Evolutionary conservation across 1,140 invertebrate species (phyloP).

Genomic region (Scaptodrosophila lebanonensis): DNA sequence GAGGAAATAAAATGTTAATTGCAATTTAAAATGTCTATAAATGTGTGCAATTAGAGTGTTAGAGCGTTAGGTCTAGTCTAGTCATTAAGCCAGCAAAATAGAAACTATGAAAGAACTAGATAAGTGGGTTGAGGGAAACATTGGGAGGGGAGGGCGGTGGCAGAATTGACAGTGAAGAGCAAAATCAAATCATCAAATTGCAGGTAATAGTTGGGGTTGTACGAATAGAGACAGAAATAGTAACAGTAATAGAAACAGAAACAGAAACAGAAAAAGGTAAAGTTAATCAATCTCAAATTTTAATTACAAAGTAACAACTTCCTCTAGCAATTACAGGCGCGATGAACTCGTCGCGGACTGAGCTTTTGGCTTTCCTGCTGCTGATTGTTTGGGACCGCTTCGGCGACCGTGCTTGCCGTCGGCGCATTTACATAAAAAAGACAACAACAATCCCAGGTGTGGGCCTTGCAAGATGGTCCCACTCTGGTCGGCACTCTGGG

Average conservation of each 20-base stretch:
- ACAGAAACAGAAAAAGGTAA: too few relatives aligned
- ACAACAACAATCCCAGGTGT: conserved; percentile 50
- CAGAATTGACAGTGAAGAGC: conserved; percentile 10
- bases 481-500: too few relatives aligned
- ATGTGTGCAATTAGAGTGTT: conserved; percentile 48
- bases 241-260: too few relatives aligned
- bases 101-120: conserved; percentile 21
- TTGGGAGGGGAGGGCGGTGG: conserved; percentile 5
- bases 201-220: conserved; percentile 64
- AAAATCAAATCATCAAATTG: conserved; percentile 69
- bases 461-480: conserved; percentile 40
- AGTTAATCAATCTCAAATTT: conserved; percentile 75
- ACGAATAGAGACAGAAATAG: too few relatives aligned
- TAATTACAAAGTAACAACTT: conserved; percentile 75
- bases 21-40: conserved; percentile 43
- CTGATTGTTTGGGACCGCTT: conserved; percentile 50
- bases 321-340: conserved; percentile 72
- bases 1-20: conserved; percentile 42
- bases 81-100: conserved; percentile 25
- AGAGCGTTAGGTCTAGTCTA: conserved; percentile 38
- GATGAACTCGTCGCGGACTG: conserved; percentile 48
- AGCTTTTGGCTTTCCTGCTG: conserved; percentile 34
- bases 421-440: conserved; percentile 69
- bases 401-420: conserved; percentile 28
- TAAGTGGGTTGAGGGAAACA: conserved; percentile 11